These are phyloP conservation scores for Schizaphis graminum DNA, from an alignment of 2,888 invertebrate genomes.

Conservation along the genomic window DNA sequence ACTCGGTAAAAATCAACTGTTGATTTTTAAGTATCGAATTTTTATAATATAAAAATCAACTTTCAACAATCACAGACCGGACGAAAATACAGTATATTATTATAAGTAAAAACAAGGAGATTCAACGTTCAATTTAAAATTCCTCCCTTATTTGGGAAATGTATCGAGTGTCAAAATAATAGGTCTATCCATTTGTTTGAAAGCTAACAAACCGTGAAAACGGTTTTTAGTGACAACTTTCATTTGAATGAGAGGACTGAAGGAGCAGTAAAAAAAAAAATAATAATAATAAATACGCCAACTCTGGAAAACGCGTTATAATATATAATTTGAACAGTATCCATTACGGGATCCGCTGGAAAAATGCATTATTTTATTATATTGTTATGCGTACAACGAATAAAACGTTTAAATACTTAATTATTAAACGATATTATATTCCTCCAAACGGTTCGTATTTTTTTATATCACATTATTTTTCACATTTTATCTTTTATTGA, in stretches of 20 bases:
- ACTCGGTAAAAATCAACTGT: not conserved
- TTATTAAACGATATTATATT: not conserved
- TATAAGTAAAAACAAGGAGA: not conserved
- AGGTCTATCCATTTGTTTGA: slow-evolving; percentile 12
- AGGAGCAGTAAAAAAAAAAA: not conserved
- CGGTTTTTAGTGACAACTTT: slow-evolving; percentile 27
- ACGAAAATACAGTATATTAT: not conserved
- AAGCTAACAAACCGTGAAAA: slow-evolving; percentile 41
- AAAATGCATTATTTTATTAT: not conserved
- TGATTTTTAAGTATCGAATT: not conserved
- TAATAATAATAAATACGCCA: not conserved
- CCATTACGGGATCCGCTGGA: not conserved
- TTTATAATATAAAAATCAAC: not conserved
- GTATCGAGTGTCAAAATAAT: slow-evolving; percentile 19
- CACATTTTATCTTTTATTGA: not conserved
- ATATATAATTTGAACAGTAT: slow-evolving; percentile 14
- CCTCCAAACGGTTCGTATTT: not conserved
- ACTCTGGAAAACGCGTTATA: not conserved
- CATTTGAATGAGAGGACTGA: not conserved
- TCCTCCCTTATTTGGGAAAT: not conserved
- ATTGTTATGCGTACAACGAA: not conserved
- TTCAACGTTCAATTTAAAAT: not conserved
- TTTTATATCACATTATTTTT: not conserved
- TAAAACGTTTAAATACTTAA: not conserved
- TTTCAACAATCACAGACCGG: not conserved